Conservation (phyloP, 2,113 vertebrate genomes). For the Oncorhynchus kisutch region DNA sequence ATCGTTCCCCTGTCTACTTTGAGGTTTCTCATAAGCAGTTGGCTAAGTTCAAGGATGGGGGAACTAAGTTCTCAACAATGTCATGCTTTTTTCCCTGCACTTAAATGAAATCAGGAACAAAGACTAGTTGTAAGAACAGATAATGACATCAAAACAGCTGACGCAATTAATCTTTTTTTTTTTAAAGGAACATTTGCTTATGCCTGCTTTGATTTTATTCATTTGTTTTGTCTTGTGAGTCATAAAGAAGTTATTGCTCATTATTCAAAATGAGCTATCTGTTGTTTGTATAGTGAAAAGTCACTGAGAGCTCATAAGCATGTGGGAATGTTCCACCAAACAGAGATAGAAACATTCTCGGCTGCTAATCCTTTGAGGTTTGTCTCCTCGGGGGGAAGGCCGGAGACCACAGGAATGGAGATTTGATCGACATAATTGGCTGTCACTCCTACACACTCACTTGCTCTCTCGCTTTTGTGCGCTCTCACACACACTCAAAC, state of each 20-base stretch:
- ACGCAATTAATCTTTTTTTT: conserved; percentile 22
- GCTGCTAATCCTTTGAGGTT: conserved; percentile 26
- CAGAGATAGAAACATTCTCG: conserved; percentile 43
- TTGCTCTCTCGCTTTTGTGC: background rate
- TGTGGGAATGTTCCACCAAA: background rate
- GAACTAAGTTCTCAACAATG: background rate
- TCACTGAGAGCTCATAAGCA: conserved; percentile 34
- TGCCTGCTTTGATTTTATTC: conserved; percentile 8
- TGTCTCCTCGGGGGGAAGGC: conserved; percentile 11
- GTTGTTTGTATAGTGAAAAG: background rate
- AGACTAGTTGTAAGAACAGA: conserved; percentile 11
- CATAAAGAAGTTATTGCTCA: conserved; percentile 37
- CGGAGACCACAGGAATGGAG: background rate
- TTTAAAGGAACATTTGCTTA: background rate
- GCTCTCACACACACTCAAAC: no score
- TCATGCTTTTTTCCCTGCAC: background rate
- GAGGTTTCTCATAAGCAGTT: background rate
- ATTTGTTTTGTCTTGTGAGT: conserved; percentile 7
- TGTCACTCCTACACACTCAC: background rate
- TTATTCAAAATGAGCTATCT: conserved; percentile 39
- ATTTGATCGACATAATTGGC: conserved; percentile 33
- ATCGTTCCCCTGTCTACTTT: no score
- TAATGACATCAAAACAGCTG: conserved; percentile 25
- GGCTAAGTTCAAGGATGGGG: background rate
- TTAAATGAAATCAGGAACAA: background rate